A percentile compares a stretch with the other conserved stretches of the same genome.
Conservation (phyloP, 2,797 vertebrate genomes). For the Tauraco hartlaubi region DNA sequence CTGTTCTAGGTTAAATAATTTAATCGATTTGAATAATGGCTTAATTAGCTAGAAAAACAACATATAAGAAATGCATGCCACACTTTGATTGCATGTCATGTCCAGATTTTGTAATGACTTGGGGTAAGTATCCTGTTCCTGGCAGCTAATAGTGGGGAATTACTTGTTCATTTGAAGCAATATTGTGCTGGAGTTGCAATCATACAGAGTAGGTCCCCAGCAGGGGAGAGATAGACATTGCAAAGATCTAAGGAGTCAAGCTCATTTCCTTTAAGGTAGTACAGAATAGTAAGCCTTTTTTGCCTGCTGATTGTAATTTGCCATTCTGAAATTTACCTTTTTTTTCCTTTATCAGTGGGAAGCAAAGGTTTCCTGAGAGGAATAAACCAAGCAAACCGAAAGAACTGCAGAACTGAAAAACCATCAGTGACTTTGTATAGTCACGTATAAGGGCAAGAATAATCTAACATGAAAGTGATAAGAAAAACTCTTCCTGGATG, state of each 20-base stretch:
- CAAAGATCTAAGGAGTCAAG: background rate
- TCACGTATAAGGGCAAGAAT: background rate
- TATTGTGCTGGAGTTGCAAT: background rate
- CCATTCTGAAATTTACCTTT: background rate
- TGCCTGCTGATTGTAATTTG: background rate
- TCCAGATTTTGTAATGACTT: background rate
- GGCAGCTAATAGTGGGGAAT: background rate
- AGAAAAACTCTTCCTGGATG: background rate
- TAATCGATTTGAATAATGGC: background rate
- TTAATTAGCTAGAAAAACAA: conserved; percentile 31
- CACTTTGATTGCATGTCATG: background rate
- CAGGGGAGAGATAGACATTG: background rate
- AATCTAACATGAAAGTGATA: background rate
- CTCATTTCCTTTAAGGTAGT: background rate
- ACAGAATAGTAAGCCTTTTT: background rate
- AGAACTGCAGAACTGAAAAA: background rate
- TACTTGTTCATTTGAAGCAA: background rate
- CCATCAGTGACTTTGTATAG: background rate
- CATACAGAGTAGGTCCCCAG: background rate
- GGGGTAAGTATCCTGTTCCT: background rate
- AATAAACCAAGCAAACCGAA: background rate
- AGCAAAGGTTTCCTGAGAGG: background rate
- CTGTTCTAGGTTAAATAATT: conserved; percentile 19
- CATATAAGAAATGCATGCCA: background rate
- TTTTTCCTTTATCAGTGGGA: background rate